phyloP scores from a whole-genome alignment of 2,113 vertebrate genomes.

The Tachysurus vachellii region DNA sequence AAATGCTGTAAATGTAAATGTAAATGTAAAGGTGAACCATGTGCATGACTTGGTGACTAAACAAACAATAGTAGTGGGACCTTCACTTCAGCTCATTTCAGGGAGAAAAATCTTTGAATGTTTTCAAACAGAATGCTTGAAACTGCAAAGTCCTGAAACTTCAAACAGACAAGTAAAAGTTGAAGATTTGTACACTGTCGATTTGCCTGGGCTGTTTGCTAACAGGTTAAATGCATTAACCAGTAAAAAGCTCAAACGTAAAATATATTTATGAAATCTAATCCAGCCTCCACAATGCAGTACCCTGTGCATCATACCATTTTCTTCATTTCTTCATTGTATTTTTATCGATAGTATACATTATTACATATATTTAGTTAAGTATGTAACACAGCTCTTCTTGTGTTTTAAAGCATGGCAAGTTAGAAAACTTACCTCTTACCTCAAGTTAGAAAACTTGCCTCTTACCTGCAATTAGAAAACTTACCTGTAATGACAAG shows the following conservation, averaged over 20 bases:
- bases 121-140: not conserved
- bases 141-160: not conserved
- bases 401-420: not conserved
- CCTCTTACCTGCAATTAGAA: not conserved
- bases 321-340: not conserved
- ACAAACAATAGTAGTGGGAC: not conserved
- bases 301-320: not conserved
- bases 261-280: not conserved
- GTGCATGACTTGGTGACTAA: not conserved
- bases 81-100: not conserved
- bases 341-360: not conserved
- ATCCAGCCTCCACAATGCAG: not conserved
- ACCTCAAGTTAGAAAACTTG: not conserved
- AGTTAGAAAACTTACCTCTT: not conserved
- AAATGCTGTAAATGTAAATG: no score
- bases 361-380: not conserved
- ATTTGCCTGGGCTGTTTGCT: not conserved
- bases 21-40: not conserved
- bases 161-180: not conserved
- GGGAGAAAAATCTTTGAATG: not conserved
- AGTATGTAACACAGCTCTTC: not conserved
- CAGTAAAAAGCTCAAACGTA: not conserved
- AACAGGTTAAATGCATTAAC: not conserved
- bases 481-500: not conserved
- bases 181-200: not conserved